phyloP scores from a whole-genome alignment of 2,888 invertebrate genomes.

The Campaea margaritaria region DNA sequence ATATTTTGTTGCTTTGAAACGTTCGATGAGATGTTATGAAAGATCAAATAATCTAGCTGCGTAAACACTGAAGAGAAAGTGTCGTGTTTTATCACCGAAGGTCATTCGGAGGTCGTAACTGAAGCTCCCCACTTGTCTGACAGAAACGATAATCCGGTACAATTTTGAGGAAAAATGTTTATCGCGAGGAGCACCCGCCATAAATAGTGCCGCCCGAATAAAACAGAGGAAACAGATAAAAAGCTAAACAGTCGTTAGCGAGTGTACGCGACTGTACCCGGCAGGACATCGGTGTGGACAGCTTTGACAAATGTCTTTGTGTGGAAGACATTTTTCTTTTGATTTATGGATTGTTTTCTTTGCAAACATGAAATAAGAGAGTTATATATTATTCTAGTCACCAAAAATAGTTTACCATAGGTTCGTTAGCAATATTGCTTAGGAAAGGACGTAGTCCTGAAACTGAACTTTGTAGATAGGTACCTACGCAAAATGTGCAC shows the following conservation, averaged over 20 bases:
- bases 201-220: conserved; percentile 77
- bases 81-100: conserved; percentile 60
- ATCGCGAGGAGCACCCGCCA: conserved; percentile 79
- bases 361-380: conserved; percentile 19
- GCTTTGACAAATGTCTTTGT: conserved; percentile 58
- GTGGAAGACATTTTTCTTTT: conserved; percentile 33
- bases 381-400: too few relatives aligned
- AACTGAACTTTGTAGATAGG: too few relatives aligned
- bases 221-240: conserved; percentile 80
- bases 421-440: too few relatives aligned
- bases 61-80: conserved; percentile 29
- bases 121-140: conserved; percentile 69
- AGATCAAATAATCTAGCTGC: conserved; percentile 39
- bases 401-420: too few relatives aligned
- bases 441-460: too few relatives aligned
- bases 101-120: conserved; percentile 75
- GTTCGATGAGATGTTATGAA: conserved; percentile 55
- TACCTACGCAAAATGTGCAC: too few relatives aligned
- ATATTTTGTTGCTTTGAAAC: conserved; percentile 59
- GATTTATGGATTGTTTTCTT: conserved; percentile 31
- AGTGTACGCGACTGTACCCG: conserved; percentile 48
- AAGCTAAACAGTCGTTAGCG: conserved; percentile 71
- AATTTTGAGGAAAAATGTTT: conserved; percentile 79
- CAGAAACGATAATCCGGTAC: conserved; percentile 80
- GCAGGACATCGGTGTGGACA: conserved; percentile 63